A percentile compares a stretch with the other conserved stretches of the same genome.
phyloP scores from a whole-genome alignment of 2,113 vertebrate genomes.

The Myotis yumanensis region DNA sequence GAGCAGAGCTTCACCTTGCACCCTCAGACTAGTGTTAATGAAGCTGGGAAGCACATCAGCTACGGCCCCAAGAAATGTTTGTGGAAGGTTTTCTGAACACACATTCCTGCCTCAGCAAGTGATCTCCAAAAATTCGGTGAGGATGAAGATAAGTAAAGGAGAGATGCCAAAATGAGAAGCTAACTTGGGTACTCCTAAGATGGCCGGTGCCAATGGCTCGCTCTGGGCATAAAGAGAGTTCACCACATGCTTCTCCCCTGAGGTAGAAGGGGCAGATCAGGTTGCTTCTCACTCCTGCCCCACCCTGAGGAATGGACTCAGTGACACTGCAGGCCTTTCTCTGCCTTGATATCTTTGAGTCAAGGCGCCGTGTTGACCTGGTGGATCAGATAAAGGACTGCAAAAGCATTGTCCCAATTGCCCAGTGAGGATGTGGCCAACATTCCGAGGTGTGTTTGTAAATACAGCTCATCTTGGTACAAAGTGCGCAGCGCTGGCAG shows the following conservation, averaged over 20 bases:
- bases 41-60: background rate
- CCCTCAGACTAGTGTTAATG: background rate
- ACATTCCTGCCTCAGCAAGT: background rate
- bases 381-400: constrained; percentile 71
- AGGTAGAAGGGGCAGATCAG: constrained; percentile 10
- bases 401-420: constrained; percentile 51
- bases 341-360: constrained; percentile 62
- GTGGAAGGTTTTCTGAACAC: background rate
- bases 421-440: constrained; percentile 61
- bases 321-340: constrained; percentile 65
- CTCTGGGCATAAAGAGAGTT: background rate
- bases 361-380: constrained; percentile 75
- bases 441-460: constrained; percentile 73
- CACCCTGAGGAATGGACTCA: constrained; percentile 66
- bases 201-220: background rate
- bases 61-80: too few species aligned
- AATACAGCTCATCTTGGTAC: background rate
- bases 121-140: background rate
- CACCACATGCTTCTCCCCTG: constrained; percentile 11
- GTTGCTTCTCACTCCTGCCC: constrained; percentile 59
- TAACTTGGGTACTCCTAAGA: background rate
- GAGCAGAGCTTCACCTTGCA: background rate
- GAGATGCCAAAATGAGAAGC: background rate
- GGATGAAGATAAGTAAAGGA: background rate
- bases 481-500: background rate